Evolutionary conservation across 2,888 invertebrate genomes (phyloP).

Genomic region (Rhimphoctona megacephalus): DNA sequence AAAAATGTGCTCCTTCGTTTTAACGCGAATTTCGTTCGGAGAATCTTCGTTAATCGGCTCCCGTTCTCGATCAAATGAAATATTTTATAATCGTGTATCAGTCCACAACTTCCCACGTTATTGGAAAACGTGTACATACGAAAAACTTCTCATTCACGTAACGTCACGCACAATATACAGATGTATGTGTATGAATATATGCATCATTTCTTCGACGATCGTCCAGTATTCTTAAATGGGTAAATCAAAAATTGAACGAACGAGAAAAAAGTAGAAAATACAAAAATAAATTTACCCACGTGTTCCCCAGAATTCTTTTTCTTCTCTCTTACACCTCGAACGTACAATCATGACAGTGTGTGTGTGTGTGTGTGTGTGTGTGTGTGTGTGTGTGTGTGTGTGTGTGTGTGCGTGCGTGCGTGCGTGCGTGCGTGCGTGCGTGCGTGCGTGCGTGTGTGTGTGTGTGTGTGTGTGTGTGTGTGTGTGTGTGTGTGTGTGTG

Average conservation of each 20-base stretch:
- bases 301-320: background rate
- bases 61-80: background rate
- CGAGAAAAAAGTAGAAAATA: constrained; percentile 1
- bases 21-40: constrained; percentile 11
- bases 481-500: background rate
- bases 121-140: constrained; percentile 5
- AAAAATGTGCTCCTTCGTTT: constrained; percentile 8
- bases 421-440: constrained; percentile 17
- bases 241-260: background rate
- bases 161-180: constrained; percentile 59
- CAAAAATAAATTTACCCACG: background rate
- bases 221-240: constrained; percentile 70
- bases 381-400: background rate
- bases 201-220: constrained; percentile 51
- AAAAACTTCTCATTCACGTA: constrained; percentile 46
- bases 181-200: constrained; percentile 2
- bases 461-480: background rate
- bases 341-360: constrained; percentile 57
- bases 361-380: background rate
- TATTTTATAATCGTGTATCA: constrained; percentile 13
- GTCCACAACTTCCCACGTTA: constrained; percentile 18
- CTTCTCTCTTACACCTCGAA: constrained; percentile 19
- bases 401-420: background rate
- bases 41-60: constrained; percentile 44
- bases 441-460: background rate